A percentile compares a stretch with the other conserved stretches of the same genome.
Conservation (phyloP, 2,113 vertebrate species). For the Menura novaehollandiae region DNA sequence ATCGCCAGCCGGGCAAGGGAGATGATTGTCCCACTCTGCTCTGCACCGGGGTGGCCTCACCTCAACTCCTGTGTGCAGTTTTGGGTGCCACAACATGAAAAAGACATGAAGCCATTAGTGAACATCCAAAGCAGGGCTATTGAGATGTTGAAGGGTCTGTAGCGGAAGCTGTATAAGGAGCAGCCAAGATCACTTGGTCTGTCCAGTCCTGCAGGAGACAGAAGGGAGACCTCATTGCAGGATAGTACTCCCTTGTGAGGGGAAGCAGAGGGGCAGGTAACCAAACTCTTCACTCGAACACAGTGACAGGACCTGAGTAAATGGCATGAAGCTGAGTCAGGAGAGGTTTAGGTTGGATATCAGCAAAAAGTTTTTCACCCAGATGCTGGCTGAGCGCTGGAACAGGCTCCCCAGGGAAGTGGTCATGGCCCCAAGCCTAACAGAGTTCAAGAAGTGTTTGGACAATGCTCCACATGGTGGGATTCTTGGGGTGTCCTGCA, state of each 20-base stretch:
- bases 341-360: neutral
- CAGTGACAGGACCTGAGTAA: accelerated
- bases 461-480: neutral
- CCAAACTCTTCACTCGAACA: accelerated
- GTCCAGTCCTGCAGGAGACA: neutral
- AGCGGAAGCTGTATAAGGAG: neutral
- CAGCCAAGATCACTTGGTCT: neutral
- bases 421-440: neutral
- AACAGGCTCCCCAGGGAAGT: neutral
- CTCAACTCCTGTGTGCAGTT: neutral
- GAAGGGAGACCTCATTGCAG: neutral
- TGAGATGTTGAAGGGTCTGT: neutral
- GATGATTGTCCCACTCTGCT: neutral
- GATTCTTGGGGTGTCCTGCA: neutral
- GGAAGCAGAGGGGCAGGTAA: neutral
- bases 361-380: neutral
- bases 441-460: neutral
- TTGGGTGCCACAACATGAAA: neutral
- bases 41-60: neutral
- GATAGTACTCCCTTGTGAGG: neutral
- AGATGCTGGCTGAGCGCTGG: neutral
- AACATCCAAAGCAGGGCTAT: neutral
- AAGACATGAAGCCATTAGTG: neutral
- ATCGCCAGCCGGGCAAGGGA: neutral
- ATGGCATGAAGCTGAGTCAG: neutral